These are phyloP conservation scores for Diadegma fenestrale DNA, from an alignment of 2,888 invertebrate genomes.

Conservation along the genomic window DNA sequence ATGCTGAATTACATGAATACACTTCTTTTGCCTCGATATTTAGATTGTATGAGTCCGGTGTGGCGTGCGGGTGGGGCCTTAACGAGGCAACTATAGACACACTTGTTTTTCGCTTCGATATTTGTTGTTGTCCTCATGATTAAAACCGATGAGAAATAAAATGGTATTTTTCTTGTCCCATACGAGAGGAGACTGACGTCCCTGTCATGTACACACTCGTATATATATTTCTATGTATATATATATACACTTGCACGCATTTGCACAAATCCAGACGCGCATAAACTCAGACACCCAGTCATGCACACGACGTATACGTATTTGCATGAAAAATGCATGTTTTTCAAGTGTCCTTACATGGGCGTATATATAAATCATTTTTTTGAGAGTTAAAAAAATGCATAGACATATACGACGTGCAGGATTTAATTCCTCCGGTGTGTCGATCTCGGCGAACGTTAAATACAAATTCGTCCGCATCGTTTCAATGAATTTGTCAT, in stretches of 20 bases:
- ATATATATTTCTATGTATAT: slow-evolving; percentile 21
- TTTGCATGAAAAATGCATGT: slow-evolving; percentile 47
- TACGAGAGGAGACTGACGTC: slow-evolving; percentile 54
- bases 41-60: slow-evolving; percentile 81
- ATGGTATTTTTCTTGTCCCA: slow-evolving; percentile 33
- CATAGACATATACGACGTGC: slow-evolving; percentile 36
- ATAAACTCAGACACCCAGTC: slow-evolving; percentile 34
- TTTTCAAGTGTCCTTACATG: neutral
- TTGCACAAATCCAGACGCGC: slow-evolving; percentile 2
- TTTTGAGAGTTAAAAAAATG: neutral
- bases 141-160: slow-evolving; percentile 41
- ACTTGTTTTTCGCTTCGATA: slow-evolving; percentile 29
- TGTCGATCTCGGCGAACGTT: slow-evolving; percentile 78
- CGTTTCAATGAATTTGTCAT: slow-evolving; percentile 81
- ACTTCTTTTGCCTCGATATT: slow-evolving; percentile 83
- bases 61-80: slow-evolving; percentile 66
- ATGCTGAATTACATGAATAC: slow-evolving; percentile 85
- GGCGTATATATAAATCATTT: slow-evolving; percentile 22
- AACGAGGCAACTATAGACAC: slow-evolving; percentile 53
- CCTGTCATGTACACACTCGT: slow-evolving; percentile 33
- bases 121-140: slow-evolving; percentile 10
- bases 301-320: slow-evolving; percentile 47
- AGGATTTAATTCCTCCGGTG: slow-evolving; percentile 59
- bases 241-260: slow-evolving; percentile 17
- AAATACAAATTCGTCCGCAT: slow-evolving; percentile 82